Conservation (phyloP, 92 coral and sea anemone genomes). For the Parazoanthus darwini region DNA sequence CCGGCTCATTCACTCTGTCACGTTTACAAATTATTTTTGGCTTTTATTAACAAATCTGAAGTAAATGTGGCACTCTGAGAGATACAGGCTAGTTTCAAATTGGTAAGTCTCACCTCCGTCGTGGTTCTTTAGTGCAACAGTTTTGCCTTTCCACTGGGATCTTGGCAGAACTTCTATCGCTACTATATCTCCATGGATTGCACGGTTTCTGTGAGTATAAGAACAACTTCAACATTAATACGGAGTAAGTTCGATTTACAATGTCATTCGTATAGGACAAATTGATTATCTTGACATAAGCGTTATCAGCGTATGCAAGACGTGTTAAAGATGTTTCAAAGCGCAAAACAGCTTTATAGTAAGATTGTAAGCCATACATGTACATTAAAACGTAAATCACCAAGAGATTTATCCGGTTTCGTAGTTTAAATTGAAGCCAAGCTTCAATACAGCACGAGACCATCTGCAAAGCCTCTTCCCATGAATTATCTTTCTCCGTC, state of each 20-base stretch:
- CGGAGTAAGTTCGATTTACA: neutral
- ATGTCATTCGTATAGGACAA: neutral
- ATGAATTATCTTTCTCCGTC: too few relatives aligned
- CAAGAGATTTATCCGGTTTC: too few relatives aligned
- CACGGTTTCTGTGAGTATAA: conserved; percentile 67
- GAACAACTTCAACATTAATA: neutral
- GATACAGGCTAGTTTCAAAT: neutral
- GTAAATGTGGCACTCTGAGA: neutral
- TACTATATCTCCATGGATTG: conserved; percentile 85
- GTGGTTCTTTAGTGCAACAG: conserved; percentile 55
- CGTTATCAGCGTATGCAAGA: too few relatives aligned
- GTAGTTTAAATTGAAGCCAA: too few relatives aligned
- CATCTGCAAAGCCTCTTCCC: too few relatives aligned
- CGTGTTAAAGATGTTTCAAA: neutral
- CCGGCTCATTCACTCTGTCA: too few relatives aligned
- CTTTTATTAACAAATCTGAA: too few relatives aligned
- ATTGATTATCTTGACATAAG: neutral
- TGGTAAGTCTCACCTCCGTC: conserved; percentile 56
- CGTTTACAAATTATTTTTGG: too few relatives aligned
- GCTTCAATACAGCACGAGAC: too few relatives aligned
- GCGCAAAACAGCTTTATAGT: neutral
- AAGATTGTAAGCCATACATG: neutral
- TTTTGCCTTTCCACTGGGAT: conserved; percentile 76
- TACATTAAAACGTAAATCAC: neutral
- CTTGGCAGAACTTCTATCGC: conserved; percentile 74